These are phyloP conservation scores for Diceros bicornis DNA, from an alignment of 2,797 vertebrate genomes.

Conservation along the genomic window DNA sequence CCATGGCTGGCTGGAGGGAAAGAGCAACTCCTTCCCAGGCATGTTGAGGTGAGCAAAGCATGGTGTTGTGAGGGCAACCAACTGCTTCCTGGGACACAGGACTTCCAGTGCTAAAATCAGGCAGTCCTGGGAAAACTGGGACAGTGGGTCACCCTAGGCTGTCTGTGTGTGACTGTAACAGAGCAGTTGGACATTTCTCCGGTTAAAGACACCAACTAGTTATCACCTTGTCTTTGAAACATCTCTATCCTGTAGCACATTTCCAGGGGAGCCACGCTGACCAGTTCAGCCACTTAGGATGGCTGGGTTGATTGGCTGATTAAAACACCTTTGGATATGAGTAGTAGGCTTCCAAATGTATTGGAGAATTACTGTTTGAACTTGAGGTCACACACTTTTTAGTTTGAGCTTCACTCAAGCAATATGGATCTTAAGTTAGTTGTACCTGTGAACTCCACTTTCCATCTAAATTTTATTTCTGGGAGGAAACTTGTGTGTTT, in stretches of 20 bases:
- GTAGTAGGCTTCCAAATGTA: not conserved
- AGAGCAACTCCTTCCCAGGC: not conserved
- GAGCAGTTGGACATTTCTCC: not conserved
- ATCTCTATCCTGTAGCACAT: not conserved
- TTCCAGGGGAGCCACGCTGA: not conserved
- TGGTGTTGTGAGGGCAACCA: no score
- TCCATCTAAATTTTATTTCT: not conserved
- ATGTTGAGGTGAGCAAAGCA: not conserved
- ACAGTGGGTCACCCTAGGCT: not conserved
- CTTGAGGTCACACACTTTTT: not conserved
- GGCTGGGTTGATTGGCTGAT: not conserved
- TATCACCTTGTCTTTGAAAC: not conserved
- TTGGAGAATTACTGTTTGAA: not conserved
- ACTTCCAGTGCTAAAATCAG: not conserved
- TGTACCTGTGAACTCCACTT: not conserved
- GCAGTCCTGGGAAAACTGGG: not conserved
- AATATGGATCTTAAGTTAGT: not conserved
- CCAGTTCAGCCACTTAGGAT: not conserved
- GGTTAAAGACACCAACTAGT: not conserved
- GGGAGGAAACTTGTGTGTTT: not conserved
- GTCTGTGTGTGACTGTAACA: not conserved
- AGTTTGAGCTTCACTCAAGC: not conserved
- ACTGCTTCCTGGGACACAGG: not conserved
- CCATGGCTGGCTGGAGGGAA: not conserved
- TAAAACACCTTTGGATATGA: not conserved